Base-by-base conservation (phyloP, 2,797 vertebrate genomes). In the Spea hammondii region DNA sequence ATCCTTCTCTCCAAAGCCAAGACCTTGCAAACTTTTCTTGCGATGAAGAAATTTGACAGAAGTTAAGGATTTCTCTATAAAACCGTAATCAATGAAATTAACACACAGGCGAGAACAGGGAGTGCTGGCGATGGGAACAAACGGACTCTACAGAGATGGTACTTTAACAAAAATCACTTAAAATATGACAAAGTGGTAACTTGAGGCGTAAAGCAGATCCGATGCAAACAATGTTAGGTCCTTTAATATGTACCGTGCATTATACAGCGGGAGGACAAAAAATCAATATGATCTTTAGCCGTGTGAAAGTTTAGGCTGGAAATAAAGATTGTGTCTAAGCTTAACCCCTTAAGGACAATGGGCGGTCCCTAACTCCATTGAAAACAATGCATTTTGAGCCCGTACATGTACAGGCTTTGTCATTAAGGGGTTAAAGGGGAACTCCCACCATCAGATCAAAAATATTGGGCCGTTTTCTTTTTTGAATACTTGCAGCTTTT, bases 181-280 rank as follows among this genome's bases (percentile, higher is more conserved):
- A 59, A 70, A 62, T 66, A 62, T 77, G 76, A 77, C 67, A 70
- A 70, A 77, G 68, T 71, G 59, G 49, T 77, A 77, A 77, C 76
- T 70, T 12, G 76, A 77, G 59, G 76, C 49, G 48, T 65, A 57
- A 77, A 49, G 48, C 71, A 53, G 57, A 53, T 62, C 44, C 59
- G 71, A 77, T 77, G 57, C 68, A 77, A 70, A 77, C 48, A 70
- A 45, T 12, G 6, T 77, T 70, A 77, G n/a, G 32, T 77, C 57
- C 32, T 70, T 7, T 70, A 69, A 53, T 70, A 54, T 9, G 32
- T 5, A 66, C 12, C 68, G 46, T 59, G 53, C 70, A 57, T 57
- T 72, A 59, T 32, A 71, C 70, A 71, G 14, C 13, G 46, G 13
- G 54, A 72, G 55, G 17, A 45, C 6, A 17, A 51, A 72, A 57